Percentiles rank a stretch among this genome's conserved stretches.
These are phyloP conservation scores for Ascidia mentula DNA, from an alignment of 23 tunicate species.

Conservation along the genomic window DNA sequence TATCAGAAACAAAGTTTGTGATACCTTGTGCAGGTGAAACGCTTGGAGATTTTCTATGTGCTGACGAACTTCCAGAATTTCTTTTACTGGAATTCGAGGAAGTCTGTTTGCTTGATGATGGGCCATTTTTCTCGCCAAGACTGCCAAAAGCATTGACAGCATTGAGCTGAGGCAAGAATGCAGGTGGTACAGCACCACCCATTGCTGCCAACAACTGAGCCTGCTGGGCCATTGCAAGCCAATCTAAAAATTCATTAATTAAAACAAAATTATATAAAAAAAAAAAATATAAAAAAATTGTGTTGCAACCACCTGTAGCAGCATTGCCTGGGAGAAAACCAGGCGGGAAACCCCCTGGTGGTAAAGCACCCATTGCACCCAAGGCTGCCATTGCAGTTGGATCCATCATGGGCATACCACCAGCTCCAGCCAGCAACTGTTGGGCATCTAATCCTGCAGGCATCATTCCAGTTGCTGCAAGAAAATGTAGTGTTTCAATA, in stretches of 20 bases:
- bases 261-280: neutral
- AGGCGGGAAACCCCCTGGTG: constrained; percentile 10
- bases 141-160: neutral
- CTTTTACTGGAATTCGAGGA: neutral
- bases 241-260: constrained; percentile 7
- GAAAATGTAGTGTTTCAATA: too few species aligned
- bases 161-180: constrained; percentile 23
- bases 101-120: too few species aligned
- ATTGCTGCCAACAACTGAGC: constrained; percentile 28
- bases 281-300: neutral
- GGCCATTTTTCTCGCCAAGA: neutral
- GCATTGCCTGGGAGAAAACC: constrained; percentile 22
- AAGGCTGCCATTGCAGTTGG: constrained; percentile 40
- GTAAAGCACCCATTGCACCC: constrained; percentile 24
- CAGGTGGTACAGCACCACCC: constrained; percentile 24
- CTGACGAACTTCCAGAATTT: neutral
- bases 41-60: neutral
- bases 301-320: neutral
- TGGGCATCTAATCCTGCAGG: constrained; percentile 32
- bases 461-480: constrained; percentile 1
- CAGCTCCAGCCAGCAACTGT: constrained; percentile 34
- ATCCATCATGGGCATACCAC: constrained; percentile 45
- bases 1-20: neutral
- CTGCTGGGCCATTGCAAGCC: constrained; percentile 43
- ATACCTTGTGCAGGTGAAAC: constrained; percentile 7